A percentile compares a stretch with the other conserved stretches of the same genome.
Conservation (phyloP, 1,140 invertebrate genomes). For the Branchinecta lynchi region DNA sequence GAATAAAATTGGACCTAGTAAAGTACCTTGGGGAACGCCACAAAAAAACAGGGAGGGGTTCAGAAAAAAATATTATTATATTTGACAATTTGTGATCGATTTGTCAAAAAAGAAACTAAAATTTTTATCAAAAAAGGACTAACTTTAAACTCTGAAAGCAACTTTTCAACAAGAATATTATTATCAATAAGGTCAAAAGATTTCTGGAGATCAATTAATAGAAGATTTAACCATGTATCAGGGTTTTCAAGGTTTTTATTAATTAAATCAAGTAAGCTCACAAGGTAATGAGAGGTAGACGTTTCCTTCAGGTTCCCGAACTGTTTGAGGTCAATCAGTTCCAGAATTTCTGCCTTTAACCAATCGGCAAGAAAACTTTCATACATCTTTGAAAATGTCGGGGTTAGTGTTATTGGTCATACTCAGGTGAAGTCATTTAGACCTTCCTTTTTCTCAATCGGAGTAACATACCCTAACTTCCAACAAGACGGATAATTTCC, state of each 20-base stretch:
- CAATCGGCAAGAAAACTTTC: conserved; percentile 5
- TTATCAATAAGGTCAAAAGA: no score
- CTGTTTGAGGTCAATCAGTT: not conserved
- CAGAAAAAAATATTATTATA: no score
- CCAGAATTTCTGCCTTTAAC: not conserved
- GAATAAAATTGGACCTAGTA: no score
- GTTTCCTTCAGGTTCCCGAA: conserved; percentile 5
- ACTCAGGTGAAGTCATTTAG: conserved; percentile 5
- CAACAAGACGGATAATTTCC: not conserved
- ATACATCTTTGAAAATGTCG: conserved; percentile 5
- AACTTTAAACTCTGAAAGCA: no score
- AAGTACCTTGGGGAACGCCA: no score
- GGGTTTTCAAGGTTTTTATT: not conserved
- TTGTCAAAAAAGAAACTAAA: no score
- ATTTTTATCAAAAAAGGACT: no score
- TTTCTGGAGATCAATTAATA: no score
- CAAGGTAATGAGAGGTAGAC: not conserved
- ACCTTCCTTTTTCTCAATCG: conserved; percentile 4
- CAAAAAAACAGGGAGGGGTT: no score
- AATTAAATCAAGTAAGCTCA: not conserved
- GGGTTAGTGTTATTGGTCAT: not conserved
- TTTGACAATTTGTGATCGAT: no score
- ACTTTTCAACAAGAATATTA: no score
- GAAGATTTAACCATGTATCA: no score
- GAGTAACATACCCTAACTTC: conserved; percentile 5